A percentile compares a stretch with the other conserved stretches of the same genome.
phyloP scores from a whole-genome alignment of 2,113 vertebrate genomes.

The Sylvilagus bachmani region DNA sequence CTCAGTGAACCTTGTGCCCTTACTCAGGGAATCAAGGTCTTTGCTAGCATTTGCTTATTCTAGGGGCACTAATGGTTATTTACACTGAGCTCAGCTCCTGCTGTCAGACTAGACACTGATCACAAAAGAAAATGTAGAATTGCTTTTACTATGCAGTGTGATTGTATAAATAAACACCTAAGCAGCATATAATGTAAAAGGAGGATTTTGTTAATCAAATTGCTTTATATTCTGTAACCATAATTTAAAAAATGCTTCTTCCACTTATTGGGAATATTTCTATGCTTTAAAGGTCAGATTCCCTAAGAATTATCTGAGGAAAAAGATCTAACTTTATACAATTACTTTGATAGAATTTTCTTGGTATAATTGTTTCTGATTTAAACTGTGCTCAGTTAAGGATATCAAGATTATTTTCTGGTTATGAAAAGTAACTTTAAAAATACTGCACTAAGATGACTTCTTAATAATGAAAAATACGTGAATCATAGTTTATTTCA shows the following conservation, averaged over 20 bases:
- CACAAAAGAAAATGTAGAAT: neutral
- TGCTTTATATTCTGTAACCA: neutral
- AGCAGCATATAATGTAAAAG: neutral
- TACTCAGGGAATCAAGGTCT: slow-evolving; percentile 40
- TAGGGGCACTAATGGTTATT: slow-evolving; percentile 45
- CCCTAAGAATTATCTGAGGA: neutral
- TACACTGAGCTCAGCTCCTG: neutral
- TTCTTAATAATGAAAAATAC: neutral
- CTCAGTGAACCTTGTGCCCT: slow-evolving; percentile 34
- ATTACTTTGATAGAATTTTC: neutral
- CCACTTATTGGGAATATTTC: neutral
- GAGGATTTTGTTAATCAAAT: neutral
- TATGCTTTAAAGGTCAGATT: neutral
- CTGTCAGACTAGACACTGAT: neutral
- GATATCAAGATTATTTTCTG: neutral
- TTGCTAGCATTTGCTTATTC: neutral
- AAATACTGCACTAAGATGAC: neutral
- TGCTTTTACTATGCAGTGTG: neutral
- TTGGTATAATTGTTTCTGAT: neutral
- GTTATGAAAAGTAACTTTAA: neutral
- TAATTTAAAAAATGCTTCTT: neutral
- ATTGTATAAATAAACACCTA: neutral
- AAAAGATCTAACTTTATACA: slow-evolving; percentile 20
- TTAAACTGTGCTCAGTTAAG: neutral
- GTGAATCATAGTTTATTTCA: neutral